Evolutionary conservation across 1,140 invertebrate genomes (phyloP).

Genomic region (Chrysoperla carnea): DNA sequence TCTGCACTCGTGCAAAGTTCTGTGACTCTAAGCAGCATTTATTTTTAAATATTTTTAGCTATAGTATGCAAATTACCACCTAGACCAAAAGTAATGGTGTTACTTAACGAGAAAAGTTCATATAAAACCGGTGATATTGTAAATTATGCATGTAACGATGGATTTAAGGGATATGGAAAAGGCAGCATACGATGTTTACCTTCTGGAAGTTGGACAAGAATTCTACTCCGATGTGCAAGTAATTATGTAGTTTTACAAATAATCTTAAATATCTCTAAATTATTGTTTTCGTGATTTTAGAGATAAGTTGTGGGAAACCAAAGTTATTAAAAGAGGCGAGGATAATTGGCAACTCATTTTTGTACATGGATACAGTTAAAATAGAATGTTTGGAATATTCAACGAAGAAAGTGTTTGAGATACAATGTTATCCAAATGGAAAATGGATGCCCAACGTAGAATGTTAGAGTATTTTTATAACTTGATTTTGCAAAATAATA

Average conservation of each 20-base stretch:
- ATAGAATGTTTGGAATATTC: conserved; percentile 7
- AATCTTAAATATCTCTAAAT: not conserved
- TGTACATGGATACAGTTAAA: conserved; percentile 14
- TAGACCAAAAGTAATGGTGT: not conserved
- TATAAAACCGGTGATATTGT: conserved; percentile 24
- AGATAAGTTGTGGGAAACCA: conserved; percentile 16
- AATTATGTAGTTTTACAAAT: conserved; percentile 4
- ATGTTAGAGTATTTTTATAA: too few relatives aligned
- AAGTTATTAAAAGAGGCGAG: conserved; percentile 5
- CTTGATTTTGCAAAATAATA: too few relatives aligned
- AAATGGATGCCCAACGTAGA: too few relatives aligned
- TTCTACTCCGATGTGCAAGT: conserved; percentile 30
- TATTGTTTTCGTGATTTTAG: conserved; percentile 2
- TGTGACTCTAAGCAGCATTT: not conserved
- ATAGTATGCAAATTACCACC: too few relatives aligned
- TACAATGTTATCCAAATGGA: too few relatives aligned
- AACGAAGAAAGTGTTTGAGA: not conserved
- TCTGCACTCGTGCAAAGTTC: too few relatives aligned
- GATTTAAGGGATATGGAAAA: conserved; percentile 29
- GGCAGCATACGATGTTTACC: conserved; percentile 25
- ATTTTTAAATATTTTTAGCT: too few relatives aligned
- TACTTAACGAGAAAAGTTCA: conserved; percentile 5
- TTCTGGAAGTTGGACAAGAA: conserved; percentile 31
- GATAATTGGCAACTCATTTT: conserved; percentile 15
- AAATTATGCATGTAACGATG: conserved; percentile 26